Base-by-base conservation (phyloP, 2,888 invertebrate species). In the Trachelus stipa region DNA sequence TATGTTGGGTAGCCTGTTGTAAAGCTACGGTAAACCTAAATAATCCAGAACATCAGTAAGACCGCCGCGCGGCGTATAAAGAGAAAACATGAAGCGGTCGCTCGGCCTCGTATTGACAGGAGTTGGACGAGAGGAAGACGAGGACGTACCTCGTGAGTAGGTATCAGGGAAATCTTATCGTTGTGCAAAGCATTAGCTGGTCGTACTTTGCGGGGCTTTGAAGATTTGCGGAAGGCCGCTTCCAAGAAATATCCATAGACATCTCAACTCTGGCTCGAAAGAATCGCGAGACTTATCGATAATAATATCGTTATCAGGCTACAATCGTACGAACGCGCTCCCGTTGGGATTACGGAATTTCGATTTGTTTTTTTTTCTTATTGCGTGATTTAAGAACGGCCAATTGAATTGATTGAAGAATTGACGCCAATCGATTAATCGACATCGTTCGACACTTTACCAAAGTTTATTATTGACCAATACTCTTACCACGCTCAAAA, bases 101-200 rank as follows among this genome's bases (percentile, higher is more conserved):
- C 34, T 69, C 69, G 74, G 68, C 69, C 68, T 35, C 56, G 6
- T 77, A 77, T 77, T 77, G 77, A 77, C 77, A 77, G 68, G 76
- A 56, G 23, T 56, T 56, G 56, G 23, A 56, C 15, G 56, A 56
- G 56, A 56, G 23, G 56, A 56, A 23, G 56, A 56, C 23, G 56
- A 56, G 56, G 56, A 56, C 56, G 56, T 56, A 23, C 23, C 56
- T 56, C 56, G 56, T 34, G 77, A 78, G 35, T 56, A 33, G 78
- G 79, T 83, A 86, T 83, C 83, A 81, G 74, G 77, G 85, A 78
- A 85, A 86, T 86, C 86, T 86, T 86, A 86, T 86, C 85, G 80
- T 76, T 86, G 86, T 86, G 86, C 85, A 86, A 86, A 86, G 85
- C 82, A 69, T 77, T 74, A 76, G 77, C 78, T 75, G 76, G 12